Conservation (phyloP, 2,113 vertebrate species). For the Galbula dea region DNA sequence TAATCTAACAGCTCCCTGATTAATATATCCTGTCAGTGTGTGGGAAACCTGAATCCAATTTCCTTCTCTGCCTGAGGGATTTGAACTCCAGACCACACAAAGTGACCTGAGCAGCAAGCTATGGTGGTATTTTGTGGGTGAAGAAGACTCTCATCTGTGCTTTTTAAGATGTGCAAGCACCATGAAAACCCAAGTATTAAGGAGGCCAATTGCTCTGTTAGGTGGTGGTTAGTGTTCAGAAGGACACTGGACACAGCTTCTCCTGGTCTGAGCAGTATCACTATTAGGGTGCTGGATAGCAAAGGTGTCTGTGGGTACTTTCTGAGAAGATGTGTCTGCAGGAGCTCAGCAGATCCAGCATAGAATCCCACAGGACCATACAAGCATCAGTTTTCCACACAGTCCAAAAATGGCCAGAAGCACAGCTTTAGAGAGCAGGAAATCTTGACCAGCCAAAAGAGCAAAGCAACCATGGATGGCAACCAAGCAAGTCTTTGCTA, state of each 20-base stretch:
- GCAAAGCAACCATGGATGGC: neutral
- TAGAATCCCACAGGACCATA: neutral
- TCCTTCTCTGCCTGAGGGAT: constrained; percentile 8
- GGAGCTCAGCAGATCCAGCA: neutral
- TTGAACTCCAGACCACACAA: constrained; percentile 56
- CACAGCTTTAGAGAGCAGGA: neutral
- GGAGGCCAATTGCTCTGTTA: neutral
- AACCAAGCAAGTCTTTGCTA: neutral
- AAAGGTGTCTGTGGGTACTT: neutral
- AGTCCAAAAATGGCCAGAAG: neutral
- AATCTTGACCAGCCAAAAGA: neutral
- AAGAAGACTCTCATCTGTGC: neutral
- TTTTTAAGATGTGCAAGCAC: neutral
- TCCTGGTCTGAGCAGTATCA: neutral
- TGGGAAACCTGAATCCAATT: constrained; percentile 57
- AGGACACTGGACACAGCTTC: neutral
- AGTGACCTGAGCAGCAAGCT: constrained; percentile 11
- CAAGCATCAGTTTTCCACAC: accelerated
- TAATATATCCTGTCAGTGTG: constrained; percentile 49
- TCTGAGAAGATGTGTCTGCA: neutral
- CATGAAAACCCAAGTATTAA: accelerated
- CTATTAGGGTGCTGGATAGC: neutral
- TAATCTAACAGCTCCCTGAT: constrained; percentile 9
- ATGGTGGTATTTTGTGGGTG: neutral
- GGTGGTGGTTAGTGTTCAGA: neutral